These are phyloP conservation scores for Cettia cetti DNA, from an alignment of 2,113 vertebrate species.

Conservation along the genomic window DNA sequence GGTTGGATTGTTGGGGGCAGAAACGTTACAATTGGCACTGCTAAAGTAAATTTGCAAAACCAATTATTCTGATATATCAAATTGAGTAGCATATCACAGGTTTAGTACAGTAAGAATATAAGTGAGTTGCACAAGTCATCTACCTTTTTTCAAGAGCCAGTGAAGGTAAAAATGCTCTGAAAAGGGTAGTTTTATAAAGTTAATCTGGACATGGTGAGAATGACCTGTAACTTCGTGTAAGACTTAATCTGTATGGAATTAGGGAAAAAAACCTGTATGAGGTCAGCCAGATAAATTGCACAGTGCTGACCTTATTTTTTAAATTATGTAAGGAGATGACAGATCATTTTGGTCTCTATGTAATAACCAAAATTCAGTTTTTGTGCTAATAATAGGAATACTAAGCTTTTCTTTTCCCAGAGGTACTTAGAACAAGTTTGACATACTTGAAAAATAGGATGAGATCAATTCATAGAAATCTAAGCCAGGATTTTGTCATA, in stretches of 20 bases:
- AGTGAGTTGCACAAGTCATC: not conserved
- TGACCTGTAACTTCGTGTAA: not conserved
- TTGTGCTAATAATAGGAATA: conserved; percentile 49
- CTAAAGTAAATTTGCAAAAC: not conserved
- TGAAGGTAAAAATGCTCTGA: not conserved
- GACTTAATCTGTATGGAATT: not conserved
- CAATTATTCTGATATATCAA: not conserved
- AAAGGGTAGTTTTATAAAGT: not conserved
- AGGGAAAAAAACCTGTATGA: not conserved
- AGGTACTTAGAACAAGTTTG: conserved; percentile 43
- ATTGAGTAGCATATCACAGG: not conserved
- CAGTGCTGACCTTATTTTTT: conserved; percentile 24
- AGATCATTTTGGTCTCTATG: conserved; percentile 23
- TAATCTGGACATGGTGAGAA: not conserved
- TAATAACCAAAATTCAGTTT: conserved; percentile 49
- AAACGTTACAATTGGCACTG: not conserved
- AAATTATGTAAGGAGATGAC: conserved; percentile 45
- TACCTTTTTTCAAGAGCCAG: not conserved
- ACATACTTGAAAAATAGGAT: conserved; percentile 48
- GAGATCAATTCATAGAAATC: conserved; percentile 41
- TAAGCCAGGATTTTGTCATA: conserved; percentile 48
- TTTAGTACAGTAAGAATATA: not conserved
- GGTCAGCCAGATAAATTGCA: conserved; percentile 21
- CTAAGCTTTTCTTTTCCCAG: conserved; percentile 58
- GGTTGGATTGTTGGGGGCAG: not conserved